Conservation (phyloP, 2,113 vertebrate genomes). For the Australoheros scitulus region DNA sequence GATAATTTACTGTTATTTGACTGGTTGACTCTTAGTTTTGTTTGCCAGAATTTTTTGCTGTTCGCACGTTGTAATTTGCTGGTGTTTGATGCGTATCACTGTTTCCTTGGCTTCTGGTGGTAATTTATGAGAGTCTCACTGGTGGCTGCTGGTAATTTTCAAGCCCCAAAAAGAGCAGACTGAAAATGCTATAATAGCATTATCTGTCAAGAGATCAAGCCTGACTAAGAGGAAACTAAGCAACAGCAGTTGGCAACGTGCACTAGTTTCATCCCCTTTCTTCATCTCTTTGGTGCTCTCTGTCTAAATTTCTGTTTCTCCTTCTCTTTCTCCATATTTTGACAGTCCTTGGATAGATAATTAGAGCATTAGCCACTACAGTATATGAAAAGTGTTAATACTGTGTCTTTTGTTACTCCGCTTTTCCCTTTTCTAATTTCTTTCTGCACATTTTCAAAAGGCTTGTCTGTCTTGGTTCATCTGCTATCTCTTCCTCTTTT, state of each 20-base stretch:
- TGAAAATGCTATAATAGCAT: conserved; percentile 56
- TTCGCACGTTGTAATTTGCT: conserved; percentile 46
- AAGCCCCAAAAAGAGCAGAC: conserved; percentile 39
- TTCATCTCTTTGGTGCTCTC: conserved; percentile 16
- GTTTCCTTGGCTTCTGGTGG: conserved; percentile 34
- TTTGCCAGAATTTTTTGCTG: conserved; percentile 36
- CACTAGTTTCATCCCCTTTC: conserved; percentile 21
- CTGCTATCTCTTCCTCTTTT: conserved; percentile 16
- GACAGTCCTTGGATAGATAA: conserved; percentile 56
- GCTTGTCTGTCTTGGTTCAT: conserved; percentile 30
- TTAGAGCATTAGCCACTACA: conserved; percentile 54
- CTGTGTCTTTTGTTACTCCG: conserved; percentile 50
- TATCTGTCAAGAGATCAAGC: conserved; percentile 61
- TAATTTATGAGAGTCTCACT: conserved; percentile 49
- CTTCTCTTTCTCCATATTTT: conserved; percentile 30
- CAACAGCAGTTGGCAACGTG: conserved; percentile 45
- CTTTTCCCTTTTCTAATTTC: conserved; percentile 50
- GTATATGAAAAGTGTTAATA: conserved; percentile 56
- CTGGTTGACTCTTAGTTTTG: conserved; percentile 46
- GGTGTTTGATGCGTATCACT: conserved; percentile 39
- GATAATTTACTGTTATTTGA: conserved; percentile 47
- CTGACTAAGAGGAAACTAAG: conserved; percentile 44
- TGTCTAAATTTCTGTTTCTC: conserved; percentile 24
- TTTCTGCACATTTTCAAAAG: conserved; percentile 51
- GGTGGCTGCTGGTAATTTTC: conserved; percentile 38